A percentile compares a stretch with the other conserved stretches of the same genome.
Conservation (phyloP, 2,888 invertebrate genomes). For the Eumerus sabulonum region DNA sequence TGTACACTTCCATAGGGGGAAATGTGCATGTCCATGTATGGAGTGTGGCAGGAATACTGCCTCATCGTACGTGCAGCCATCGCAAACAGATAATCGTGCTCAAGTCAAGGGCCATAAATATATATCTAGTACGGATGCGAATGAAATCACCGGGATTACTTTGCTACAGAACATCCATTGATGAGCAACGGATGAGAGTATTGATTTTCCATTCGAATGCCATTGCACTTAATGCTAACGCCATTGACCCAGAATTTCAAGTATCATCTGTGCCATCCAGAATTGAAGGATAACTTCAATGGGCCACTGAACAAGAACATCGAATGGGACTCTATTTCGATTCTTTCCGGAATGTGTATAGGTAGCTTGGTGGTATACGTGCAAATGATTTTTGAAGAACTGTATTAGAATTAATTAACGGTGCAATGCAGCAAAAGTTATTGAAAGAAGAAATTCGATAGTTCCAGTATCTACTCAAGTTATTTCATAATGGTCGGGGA, state of each 20-base stretch:
- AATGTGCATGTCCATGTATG: no score
- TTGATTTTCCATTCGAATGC: constrained; percentile 57
- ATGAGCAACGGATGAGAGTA: constrained; percentile 23
- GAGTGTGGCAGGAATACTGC: no score
- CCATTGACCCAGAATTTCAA: constrained; percentile 63
- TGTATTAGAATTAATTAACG: no score
- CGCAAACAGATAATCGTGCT: constrained; percentile 63
- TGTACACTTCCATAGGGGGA: no score
- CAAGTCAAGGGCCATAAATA: constrained; percentile 47
- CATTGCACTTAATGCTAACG: constrained; percentile 57
- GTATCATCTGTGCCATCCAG: constrained; percentile 43
- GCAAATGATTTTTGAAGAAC: no score
- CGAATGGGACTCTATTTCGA: no score
- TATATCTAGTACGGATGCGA: constrained; percentile 49
- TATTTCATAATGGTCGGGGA: no score
- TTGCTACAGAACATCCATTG: not conserved
- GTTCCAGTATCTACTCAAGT: no score
- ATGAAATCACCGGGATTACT: constrained; percentile 38
- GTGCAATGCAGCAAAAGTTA: no score
- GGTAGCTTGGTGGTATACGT: no score
- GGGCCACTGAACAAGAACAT: constrained; percentile 25
- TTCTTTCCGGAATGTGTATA: no score
- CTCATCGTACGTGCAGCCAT: constrained; percentile 26
- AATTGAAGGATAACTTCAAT: constrained; percentile 62
- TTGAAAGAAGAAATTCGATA: no score